phyloP scores from a whole-genome alignment of 2,888 invertebrate species.

The Herminia tarsipennalis region DNA sequence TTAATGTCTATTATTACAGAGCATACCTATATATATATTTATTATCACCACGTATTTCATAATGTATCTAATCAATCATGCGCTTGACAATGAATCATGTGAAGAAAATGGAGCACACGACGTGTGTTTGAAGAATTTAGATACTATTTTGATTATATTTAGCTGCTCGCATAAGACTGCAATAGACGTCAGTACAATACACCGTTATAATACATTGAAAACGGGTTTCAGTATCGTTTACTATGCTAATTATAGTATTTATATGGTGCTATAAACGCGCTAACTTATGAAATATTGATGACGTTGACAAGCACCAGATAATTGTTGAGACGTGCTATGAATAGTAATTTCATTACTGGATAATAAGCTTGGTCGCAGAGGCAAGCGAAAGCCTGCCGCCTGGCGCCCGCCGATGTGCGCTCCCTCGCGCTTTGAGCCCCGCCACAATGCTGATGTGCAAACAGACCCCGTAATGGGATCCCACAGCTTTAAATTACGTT shows the following conservation, averaged over 20 bases:
- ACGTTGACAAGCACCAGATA: conserved; percentile 56
- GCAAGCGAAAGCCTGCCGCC: conserved; percentile 20
- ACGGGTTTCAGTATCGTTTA: conserved; percentile 18
- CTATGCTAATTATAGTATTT: conserved; percentile 23
- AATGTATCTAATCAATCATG: no score
- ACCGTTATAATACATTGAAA: conserved; percentile 9
- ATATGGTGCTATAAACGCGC: conserved; percentile 34
- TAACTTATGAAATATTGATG: conserved; percentile 54
- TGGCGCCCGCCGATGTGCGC: conserved; percentile 10
- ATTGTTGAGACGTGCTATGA: conserved; percentile 64
- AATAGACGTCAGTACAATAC: not conserved
- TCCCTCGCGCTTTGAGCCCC: conserved; percentile 21
- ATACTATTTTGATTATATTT: no score
- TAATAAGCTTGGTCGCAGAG: conserved; percentile 46
- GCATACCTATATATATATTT: no score
- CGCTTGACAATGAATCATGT: no score
- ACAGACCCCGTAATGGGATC: conserved; percentile 58
- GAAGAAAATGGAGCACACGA: no score
- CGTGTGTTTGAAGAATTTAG: no score
- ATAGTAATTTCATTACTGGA: conserved; percentile 65
- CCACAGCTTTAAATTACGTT: conserved; percentile 54
- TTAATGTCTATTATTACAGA: no score
- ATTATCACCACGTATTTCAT: no score
- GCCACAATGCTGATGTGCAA: conserved; percentile 50
- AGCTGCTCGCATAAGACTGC: no score